Base-by-base conservation (phyloP, 1,140 invertebrate genomes). In the Anoplophora glabripennis region DNA sequence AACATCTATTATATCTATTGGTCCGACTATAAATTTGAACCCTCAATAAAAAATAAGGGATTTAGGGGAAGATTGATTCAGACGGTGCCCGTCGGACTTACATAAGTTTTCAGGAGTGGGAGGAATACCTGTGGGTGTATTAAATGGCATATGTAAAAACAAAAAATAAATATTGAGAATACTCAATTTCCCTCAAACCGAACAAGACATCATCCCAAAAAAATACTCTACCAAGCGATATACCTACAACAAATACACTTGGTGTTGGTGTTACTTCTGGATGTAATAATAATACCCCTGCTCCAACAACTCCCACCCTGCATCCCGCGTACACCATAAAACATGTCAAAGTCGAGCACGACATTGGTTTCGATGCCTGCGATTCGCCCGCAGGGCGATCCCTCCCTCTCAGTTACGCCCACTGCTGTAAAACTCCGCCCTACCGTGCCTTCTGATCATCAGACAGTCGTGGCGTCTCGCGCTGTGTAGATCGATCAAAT, bases 401-500 rank as follows among this genome's bases (percentile, higher is more conserved):
- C 46, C 52, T 42, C 21, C 45, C 44, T n/a, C 11, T 21, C 34
- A 28, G 36, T 11, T 35, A 47, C 44, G 44, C 44, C 54, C 11
- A 15, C 42, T n/a, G 14, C 8, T 28, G 33, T 18, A 44, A 53
- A 49, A 64, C 73, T 57, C 71, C 73, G 73, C 73, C 73, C 64
- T 55, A 59, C 58, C 36, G 41, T 54, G 47, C 49, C 18, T 46
- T 52, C 45, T 48, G 21, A 60, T 47, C 45, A 61, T 73, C 73
- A 75, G 73, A 75, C 64, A 63, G 67, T 64, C 66, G 62, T 64
- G 64, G 68, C 53, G 67, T 58, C 54, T 67, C 70, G 71, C 63
- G 53, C 53, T 34, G 71, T 66, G 57, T 66, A 69, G 62, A 72
- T 73, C 72, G 66, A 64, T 67, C 42, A 53, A 62, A 47, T 46